Base-by-base conservation (phyloP, 2,113 vertebrate genomes). In the Mus pahari region DNA sequence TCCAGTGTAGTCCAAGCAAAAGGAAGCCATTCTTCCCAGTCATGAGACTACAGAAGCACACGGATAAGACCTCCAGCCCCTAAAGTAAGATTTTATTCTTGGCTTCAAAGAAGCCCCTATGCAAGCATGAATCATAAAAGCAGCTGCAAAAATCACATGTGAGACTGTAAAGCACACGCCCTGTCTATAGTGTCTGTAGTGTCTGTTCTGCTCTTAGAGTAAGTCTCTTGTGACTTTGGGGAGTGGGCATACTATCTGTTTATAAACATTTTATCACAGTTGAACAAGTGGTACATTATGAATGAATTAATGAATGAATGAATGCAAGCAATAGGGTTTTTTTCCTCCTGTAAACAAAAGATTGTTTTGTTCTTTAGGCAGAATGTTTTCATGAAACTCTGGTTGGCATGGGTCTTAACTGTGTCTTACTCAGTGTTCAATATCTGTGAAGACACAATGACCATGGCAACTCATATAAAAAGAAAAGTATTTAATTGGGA, bases 41-140 rank as follows among this genome's bases (percentile, higher is more conserved):
- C 31, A 2, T 48, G 75, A 87, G n/a, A 36, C 33, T 73, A 17
- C 50, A 81, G 55, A 58, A 86, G 86, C 77, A 71, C n/a, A 45
- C 7, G 78, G 60, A 94, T 58, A 42, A 53, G 78, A 16, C 20
- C n/a, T 74, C 78, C 1, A 4, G 31, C 14, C 22, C 22, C 24
- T 60, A 74, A 87, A 50, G 71, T 39, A 81, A 68, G 36, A 70
- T 71, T 19, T 73, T 77, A 1, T 86, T 86, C 20, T 24, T 74
- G 26, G 13, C 75, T 95, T 91, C 36, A 92, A 42, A 91, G 92
- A 96, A 95, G 50, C 36, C 31, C 75, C 45, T 64, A 92, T 45
- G 66, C 97, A 77, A 91, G 53, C 24, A 42, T 28, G n/a, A 83
- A 5, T 83, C 74, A 26, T 90, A 58, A 68, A 78, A 84, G 31